A percentile compares a stretch with the other conserved stretches of the same genome.
Conservation (phyloP, 2,113 vertebrate species). For the Hippopotamus amphibius region DNA sequence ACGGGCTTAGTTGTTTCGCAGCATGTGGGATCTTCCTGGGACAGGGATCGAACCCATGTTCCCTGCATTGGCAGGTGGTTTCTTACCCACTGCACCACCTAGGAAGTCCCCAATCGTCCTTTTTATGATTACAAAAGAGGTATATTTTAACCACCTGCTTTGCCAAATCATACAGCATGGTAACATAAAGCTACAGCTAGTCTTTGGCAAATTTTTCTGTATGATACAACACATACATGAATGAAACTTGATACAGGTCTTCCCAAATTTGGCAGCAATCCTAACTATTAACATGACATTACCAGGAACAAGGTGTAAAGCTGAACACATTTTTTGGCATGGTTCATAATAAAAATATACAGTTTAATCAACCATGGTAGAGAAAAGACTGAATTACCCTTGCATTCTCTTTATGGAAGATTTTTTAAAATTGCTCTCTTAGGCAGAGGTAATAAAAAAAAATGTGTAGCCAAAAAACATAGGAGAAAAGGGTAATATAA, state of each 20-base stretch:
- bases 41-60: too few relatives aligned
- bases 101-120: neutral
- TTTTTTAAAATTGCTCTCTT: neutral
- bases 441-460: neutral
- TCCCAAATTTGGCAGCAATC: neutral
- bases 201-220: neutral
- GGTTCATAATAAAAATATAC: conserved; percentile 21
- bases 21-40: too few relatives aligned
- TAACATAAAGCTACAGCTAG: neutral
- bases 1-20: too few relatives aligned
- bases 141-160: neutral
- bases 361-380: neutral
- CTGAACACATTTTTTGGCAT: neutral
- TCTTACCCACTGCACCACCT: too few relatives aligned
- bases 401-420: neutral
- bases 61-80: too few relatives aligned
- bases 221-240: neutral
- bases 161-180: neutral
- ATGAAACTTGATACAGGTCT: neutral
- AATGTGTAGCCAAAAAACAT: neutral
- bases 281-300: neutral
- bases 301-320: neutral
- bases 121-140: neutral
- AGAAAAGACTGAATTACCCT: neutral
- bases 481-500: neutral